A percentile compares a stretch with the other conserved stretches of the same genome.
phyloP scores from a whole-genome alignment of 2,797 vertebrate species.

The Coluber constrictor region DNA sequence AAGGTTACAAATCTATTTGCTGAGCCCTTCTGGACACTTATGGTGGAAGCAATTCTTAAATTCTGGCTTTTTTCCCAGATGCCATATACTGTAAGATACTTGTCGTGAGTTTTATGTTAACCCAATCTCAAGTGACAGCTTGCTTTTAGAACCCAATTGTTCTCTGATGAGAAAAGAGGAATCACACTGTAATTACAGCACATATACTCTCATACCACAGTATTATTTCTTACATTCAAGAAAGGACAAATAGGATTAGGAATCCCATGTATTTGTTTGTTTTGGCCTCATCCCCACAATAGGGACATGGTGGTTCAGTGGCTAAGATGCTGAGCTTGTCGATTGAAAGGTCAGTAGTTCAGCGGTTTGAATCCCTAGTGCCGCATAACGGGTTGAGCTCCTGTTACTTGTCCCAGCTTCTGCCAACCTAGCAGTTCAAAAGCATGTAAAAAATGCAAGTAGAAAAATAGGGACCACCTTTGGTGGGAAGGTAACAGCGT shows the following conservation, averaged over 20 bases:
- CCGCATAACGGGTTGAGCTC: too few relatives aligned
- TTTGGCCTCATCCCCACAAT: background rate
- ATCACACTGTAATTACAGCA: constrained; percentile 16
- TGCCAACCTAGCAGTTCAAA: too few relatives aligned
- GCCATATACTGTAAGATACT: background rate
- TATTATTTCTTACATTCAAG: background rate
- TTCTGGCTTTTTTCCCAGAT: constrained; percentile 10
- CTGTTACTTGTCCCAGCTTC: too few relatives aligned
- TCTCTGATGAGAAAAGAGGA: constrained; percentile 19
- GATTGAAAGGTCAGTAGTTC: too few relatives aligned
- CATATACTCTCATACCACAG: background rate
- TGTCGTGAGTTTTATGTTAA: constrained; percentile 17
- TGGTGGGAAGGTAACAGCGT: too few relatives aligned
- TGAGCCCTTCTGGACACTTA: constrained; percentile 9
- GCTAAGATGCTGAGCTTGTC: too few relatives aligned
- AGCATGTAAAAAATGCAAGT: too few relatives aligned
- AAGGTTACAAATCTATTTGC: constrained; percentile 19
- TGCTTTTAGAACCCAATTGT: background rate
- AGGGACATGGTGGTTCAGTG: too few relatives aligned
- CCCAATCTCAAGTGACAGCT: constrained; percentile 9
- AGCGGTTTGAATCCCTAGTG: too few relatives aligned
- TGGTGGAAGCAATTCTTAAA: constrained; percentile 17
- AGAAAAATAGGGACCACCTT: too few relatives aligned
- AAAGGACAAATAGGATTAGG: constrained; percentile 22
- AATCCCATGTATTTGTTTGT: constrained; percentile 1